A percentile compares a stretch with the other conserved stretches of the same genome.
phyloP scores from a whole-genome alignment of 1,140 invertebrate genomes.

The Orchestia grillus region DNA sequence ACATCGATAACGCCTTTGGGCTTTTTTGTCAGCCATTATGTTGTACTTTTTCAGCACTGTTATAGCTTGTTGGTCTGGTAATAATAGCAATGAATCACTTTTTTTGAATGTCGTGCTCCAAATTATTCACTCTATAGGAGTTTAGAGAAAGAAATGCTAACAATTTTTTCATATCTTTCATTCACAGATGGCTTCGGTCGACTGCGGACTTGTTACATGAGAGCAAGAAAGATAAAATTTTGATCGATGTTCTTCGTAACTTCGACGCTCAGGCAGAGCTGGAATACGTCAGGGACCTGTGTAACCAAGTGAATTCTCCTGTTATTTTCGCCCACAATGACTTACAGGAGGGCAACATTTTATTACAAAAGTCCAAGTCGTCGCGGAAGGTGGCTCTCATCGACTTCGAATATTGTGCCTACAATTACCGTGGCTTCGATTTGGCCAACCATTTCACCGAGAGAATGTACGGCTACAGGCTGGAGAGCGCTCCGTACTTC shows the following conservation, averaged over 20 bases:
- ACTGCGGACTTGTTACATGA: constrained; percentile 70
- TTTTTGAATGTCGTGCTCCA: too few relatives aligned
- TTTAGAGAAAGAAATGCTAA: too few relatives aligned
- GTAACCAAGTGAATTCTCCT: constrained; percentile 77
- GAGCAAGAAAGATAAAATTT: constrained; percentile 62
- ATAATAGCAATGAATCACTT: too few relatives aligned
- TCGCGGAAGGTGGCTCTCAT: constrained; percentile 77
- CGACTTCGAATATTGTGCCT: constrained; percentile 95
- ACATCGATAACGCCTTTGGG: too few relatives aligned
- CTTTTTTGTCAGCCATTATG: too few relatives aligned
- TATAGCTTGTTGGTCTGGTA: too few relatives aligned
- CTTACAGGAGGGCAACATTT: constrained; percentile 89
- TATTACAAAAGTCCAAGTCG: constrained; percentile 69
- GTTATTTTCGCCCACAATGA: constrained; percentile 98
- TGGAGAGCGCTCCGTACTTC: constrained; percentile 83
- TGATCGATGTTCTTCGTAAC: constrained; percentile 63
- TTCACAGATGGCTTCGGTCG: constrained; percentile 72
- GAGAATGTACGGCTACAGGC: constrained; percentile 92
- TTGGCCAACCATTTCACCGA: constrained; percentile 96
- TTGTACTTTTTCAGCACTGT: too few relatives aligned
- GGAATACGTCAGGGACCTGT: constrained; percentile 66
- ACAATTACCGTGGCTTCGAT: constrained; percentile 94
- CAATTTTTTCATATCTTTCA: too few relatives aligned
- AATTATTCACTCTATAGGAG: too few relatives aligned
- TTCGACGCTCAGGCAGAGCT: constrained; percentile 67